These are phyloP conservation scores for Drosophila greeni DNA, from an alignment of 2,888 invertebrate genomes.

Conservation along the genomic window DNA sequence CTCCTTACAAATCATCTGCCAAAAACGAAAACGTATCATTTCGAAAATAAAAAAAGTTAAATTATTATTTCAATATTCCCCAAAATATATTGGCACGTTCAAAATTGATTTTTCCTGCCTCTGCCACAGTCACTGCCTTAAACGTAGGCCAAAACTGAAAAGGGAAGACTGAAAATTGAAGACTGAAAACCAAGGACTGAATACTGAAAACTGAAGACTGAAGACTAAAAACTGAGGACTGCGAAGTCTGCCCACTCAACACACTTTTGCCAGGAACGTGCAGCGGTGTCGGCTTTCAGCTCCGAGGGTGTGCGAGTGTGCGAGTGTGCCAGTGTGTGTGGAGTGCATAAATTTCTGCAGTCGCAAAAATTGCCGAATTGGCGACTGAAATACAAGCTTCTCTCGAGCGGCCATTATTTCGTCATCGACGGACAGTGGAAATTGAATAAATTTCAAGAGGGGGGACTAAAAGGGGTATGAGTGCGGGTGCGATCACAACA, in stretches of 20 bases:
- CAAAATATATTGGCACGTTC: neutral
- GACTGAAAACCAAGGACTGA: neutral
- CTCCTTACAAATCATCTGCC: no score
- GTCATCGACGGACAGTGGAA: slow-evolving; percentile 17
- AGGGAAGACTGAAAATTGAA: neutral
- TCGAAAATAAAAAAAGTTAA: neutral
- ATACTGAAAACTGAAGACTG: neutral
- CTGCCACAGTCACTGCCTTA: neutral
- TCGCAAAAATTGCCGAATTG: neutral
- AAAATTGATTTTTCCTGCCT: neutral
- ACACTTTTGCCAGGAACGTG: slow-evolving; percentile 50
- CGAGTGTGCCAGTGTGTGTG: slow-evolving; percentile 3
- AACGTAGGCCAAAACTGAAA: slow-evolving; percentile 1
- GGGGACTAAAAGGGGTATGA: neutral
- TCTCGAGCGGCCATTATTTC: slow-evolving; percentile 9
- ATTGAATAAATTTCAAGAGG: neutral
- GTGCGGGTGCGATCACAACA: slow-evolving; percentile 21
- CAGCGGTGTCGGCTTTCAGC: slow-evolving; percentile 61
- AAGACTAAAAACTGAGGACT: slow-evolving; percentile 8
- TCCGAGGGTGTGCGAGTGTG: slow-evolving; percentile 15
- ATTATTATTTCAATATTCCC: neutral
- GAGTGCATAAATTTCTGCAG: slow-evolving; percentile 39
- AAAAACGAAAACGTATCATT: neutral
- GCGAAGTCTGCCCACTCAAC: slow-evolving; percentile 39
- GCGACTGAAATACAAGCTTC: slow-evolving; percentile 30